Evolutionary conservation across 2,113 vertebrate genomes (phyloP).

Genomic region (Eidolon helvum): DNA sequence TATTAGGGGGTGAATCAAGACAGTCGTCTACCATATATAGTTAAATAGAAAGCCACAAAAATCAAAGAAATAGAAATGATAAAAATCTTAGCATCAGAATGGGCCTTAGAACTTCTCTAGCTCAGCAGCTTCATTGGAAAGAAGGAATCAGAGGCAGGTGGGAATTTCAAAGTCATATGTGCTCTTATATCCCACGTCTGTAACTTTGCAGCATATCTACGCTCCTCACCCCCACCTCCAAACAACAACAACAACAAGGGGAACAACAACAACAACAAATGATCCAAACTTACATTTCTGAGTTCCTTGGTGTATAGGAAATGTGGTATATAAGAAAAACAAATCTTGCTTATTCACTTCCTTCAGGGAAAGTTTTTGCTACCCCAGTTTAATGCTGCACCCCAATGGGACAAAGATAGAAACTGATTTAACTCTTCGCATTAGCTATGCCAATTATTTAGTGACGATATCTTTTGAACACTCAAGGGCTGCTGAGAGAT

Average conservation of each 20-base stretch:
- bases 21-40: not conserved
- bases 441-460: slow-evolving; percentile 7
- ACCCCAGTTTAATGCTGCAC: not conserved
- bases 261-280: not conserved
- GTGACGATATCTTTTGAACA: not conserved
- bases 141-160: not conserved
- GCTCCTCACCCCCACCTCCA: not conserved
- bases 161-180: not conserved
- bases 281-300: not conserved
- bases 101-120: not conserved
- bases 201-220: not conserved
- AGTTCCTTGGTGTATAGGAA: not conserved
- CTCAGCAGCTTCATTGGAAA: not conserved
- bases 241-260: too few species aligned
- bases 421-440: slow-evolving; percentile 17
- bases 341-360: not conserved
- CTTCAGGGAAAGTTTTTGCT: not conserved
- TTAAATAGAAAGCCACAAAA: not conserved
- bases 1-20: not conserved
- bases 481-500: not conserved
- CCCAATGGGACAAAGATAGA: not conserved
- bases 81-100: not conserved
- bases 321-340: not conserved
- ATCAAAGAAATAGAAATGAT: not conserved
- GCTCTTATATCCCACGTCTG: not conserved